Conservation (phyloP, 30 jellyfish, hydroid and myxozoan genomes). For the Cassiopea andromeda region DNA sequence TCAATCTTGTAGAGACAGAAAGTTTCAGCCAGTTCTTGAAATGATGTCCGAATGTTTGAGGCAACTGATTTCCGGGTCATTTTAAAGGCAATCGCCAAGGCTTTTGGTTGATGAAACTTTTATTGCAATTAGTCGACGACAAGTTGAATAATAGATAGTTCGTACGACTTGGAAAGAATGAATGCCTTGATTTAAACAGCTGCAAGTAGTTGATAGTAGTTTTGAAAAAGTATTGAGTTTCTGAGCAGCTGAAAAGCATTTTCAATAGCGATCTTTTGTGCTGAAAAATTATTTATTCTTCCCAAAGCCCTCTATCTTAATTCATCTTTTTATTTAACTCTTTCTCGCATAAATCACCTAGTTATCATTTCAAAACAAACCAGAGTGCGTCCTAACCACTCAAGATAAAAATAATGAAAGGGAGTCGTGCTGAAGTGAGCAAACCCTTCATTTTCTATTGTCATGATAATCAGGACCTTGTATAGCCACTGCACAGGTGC, state of each 20-base stretch:
- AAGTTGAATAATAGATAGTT: constrained; percentile 21
- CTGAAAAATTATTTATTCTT: constrained; percentile 57
- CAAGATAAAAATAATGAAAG: constrained; percentile 5
- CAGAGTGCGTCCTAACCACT: constrained; percentile 15
- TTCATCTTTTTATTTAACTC: constrained; percentile 43
- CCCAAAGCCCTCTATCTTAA: constrained; percentile 41
- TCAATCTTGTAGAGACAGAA: no score
- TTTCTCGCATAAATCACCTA: constrained; percentile 17
- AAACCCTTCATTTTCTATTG: constrained; percentile 18
- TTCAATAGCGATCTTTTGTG: constrained; percentile 52
- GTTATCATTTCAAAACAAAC: constrained; percentile 44
- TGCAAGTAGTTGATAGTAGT: constrained; percentile 62
- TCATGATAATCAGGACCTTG: constrained; percentile 30
- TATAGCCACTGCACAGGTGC: constrained; percentile 44
- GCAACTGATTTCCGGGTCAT: no score
- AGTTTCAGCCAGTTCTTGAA: no score
- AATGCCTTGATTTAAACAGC: constrained; percentile 66
- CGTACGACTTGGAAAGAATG: constrained; percentile 45
- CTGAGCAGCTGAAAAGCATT: constrained; percentile 68
- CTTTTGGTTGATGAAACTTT: not conserved
- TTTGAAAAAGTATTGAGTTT: constrained; percentile 66
- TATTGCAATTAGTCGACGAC: not conserved
- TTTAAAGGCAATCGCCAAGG: not conserved
- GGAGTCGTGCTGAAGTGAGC: constrained; percentile 38
- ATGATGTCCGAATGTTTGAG: no score